Evolutionary conservation across 2,888 invertebrate species (phyloP).

Genomic region (Pandemis heparana): DNA sequence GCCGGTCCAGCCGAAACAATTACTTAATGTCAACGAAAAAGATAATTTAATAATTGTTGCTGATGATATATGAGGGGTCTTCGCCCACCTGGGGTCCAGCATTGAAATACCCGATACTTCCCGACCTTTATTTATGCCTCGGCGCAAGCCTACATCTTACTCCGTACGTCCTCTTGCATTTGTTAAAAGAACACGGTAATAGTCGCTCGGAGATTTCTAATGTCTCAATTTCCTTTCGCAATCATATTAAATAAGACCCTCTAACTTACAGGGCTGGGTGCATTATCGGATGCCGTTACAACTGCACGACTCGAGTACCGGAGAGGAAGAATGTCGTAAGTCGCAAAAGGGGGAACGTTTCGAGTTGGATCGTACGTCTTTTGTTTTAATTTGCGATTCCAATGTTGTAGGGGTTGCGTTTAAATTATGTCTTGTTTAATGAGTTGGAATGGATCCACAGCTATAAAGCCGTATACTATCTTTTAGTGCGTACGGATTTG

Average conservation of each 20-base stretch:
- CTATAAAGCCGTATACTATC: slow-evolving; percentile 51
- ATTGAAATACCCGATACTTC: slow-evolving; percentile 82
- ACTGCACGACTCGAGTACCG: slow-evolving; percentile 63
- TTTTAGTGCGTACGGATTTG: slow-evolving; percentile 36
- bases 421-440: slow-evolving; percentile 86
- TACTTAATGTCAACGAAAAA: slow-evolving; percentile 85
- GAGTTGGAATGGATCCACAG: slow-evolving; percentile 66
- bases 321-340: slow-evolving; percentile 61
- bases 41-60: slow-evolving; percentile 85
- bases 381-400: slow-evolving; percentile 58
- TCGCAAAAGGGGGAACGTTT: slow-evolving; percentile 44
- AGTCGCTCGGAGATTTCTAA: slow-evolving; percentile 82
- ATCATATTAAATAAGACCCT: slow-evolving; percentile 57
- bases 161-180: slow-evolving; percentile 77
- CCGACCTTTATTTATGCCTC: slow-evolving; percentile 79
- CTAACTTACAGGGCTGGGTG: slow-evolving; percentile 44
- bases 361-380: slow-evolving; percentile 57
- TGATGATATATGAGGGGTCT: slow-evolving; percentile 79
- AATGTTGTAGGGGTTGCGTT: slow-evolving; percentile 57
- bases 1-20: slow-evolving; percentile 75
- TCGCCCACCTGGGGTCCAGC: slow-evolving; percentile 80
- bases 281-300: slow-evolving; percentile 53
- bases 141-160: slow-evolving; percentile 82
- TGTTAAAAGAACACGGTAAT: slow-evolving; percentile 85
- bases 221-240: slow-evolving; percentile 77